Conservation (phyloP, 2,797 vertebrate species). For the Argyrosomus regius region DNA sequence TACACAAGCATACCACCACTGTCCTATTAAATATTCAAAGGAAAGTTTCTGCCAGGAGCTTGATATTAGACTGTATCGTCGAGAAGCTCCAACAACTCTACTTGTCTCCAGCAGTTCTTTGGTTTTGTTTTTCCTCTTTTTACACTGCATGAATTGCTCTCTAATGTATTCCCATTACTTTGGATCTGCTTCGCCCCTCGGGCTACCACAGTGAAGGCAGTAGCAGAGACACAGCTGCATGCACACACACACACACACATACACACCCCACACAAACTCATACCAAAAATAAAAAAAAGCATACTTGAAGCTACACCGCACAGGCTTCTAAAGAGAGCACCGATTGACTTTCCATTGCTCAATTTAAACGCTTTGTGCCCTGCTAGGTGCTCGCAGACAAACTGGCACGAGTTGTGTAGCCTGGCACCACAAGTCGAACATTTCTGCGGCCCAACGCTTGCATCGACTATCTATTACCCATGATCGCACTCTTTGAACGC, state of each 20-base stretch:
- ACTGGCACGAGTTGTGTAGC: conserved; percentile 70
- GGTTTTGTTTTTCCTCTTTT: conserved; percentile 80
- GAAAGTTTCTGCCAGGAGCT: conserved; percentile 78
- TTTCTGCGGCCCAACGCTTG: conserved; percentile 48
- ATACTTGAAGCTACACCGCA: conserved; percentile 64
- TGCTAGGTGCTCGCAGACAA: conserved; percentile 75
- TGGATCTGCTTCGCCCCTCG: conserved; percentile 80
- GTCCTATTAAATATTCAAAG: conserved; percentile 80
- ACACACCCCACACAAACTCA: conserved; percentile 28
- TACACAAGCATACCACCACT: conserved; percentile 58
- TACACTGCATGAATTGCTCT: conserved; percentile 81
- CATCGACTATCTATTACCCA: conserved; percentile 69
- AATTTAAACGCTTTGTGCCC: conserved; percentile 78
- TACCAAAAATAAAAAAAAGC: conserved; percentile 21
- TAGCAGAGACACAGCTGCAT: conserved; percentile 58
- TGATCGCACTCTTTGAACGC: conserved; percentile 52
- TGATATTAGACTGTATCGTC: conserved; percentile 69
- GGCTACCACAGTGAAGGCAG: conserved; percentile 76
- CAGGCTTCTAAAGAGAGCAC: conserved; percentile 65
- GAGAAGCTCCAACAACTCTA: conserved; percentile 71
- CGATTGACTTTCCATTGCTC: conserved; percentile 80
- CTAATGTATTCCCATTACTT: conserved; percentile 86
- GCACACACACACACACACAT: conserved; percentile 49
- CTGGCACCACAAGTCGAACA: conserved; percentile 65
- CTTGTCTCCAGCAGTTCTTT: conserved; percentile 80